phyloP scores from a whole-genome alignment of 2,113 vertebrate genomes.

The Cathartes aura region DNA sequence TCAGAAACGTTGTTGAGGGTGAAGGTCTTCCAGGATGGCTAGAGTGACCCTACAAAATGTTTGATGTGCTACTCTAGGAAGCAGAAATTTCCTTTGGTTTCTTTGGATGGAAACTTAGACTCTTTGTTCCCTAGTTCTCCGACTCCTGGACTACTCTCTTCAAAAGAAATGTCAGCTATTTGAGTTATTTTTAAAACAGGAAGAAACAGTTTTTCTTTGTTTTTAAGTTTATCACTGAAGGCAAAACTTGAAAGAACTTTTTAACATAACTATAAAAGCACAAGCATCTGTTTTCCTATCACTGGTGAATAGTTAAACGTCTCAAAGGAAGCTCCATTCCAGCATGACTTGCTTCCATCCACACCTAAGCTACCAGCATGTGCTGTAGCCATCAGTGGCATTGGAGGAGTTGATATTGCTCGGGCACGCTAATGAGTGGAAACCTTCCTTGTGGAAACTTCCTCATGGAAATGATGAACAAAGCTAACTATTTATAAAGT shows the following conservation, averaged over 20 bases:
- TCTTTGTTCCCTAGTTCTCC: constrained; percentile 52
- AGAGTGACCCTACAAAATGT: constrained; percentile 36
- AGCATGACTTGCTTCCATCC: not conserved
- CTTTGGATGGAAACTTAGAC: not conserved
- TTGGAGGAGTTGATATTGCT: not conserved
- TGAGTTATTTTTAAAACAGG: constrained; percentile 66
- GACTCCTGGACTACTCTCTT: constrained; percentile 35
- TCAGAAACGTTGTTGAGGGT: not conserved
- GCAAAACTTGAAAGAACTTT: constrained; percentile 53
- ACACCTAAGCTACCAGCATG: not conserved
- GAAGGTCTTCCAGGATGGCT: constrained; percentile 28
- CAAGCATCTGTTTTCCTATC: not conserved
- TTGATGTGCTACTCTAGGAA: constrained; percentile 76
- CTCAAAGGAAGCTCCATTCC: not conserved
- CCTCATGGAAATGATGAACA: not conserved
- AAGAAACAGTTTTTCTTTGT: constrained; percentile 21
- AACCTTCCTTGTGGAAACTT: not conserved
- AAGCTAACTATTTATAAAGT: not conserved
- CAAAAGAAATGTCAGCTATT: constrained; percentile 60
- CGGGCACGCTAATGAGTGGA: rapidly evolving
- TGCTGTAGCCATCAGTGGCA: not conserved
- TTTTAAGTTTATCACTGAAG: constrained; percentile 46
- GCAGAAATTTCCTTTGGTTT: constrained; percentile 75
- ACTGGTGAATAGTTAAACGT: not conserved
- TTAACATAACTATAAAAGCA: not conserved